Evolutionary conservation across 1,140 invertebrate species (phyloP).

Genomic region (Drosophila quadrilineata): DNA sequence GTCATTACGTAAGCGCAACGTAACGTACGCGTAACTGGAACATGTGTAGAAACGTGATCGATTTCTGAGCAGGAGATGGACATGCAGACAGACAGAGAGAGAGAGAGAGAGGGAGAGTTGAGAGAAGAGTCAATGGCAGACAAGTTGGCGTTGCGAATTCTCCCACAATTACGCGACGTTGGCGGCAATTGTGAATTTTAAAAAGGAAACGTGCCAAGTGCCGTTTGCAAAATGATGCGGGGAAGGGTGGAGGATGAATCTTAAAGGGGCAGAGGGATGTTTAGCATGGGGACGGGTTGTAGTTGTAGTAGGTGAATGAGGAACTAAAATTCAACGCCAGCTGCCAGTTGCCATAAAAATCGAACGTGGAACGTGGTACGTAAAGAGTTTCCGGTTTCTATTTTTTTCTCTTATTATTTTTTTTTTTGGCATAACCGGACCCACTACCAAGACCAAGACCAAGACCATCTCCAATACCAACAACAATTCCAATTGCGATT

Average conservation of each 20-base stretch:
- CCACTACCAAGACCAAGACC: no score
- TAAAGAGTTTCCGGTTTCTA: constrained; percentile 56
- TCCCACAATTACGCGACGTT: constrained; percentile 70
- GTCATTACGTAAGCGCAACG: constrained; percentile 58
- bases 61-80: constrained; percentile 47
- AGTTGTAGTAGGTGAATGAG: constrained; percentile 66
- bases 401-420: no score
- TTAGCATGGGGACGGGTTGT: constrained; percentile 1
- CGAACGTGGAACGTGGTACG: constrained; percentile 57
- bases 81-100: not conserved
- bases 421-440: constrained; percentile 1
- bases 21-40: constrained; percentile 67
- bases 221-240: constrained; percentile 9
- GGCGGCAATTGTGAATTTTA: constrained; percentile 78
- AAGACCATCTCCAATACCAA: no score
- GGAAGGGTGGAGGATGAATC: not conserved
- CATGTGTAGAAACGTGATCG: constrained; percentile 78
- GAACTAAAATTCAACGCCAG: constrained; percentile 59
- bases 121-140: constrained; percentile 28
- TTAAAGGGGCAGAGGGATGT: not conserved
- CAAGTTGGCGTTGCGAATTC: constrained; percentile 71
- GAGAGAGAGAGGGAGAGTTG: not conserved
- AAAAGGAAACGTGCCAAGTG: constrained; percentile 77
- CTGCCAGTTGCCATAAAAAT: constrained; percentile 63
- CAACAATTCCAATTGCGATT: no score